Base-by-base conservation (phyloP, 2,113 vertebrate species). In the Rhabdornis inornatus region DNA sequence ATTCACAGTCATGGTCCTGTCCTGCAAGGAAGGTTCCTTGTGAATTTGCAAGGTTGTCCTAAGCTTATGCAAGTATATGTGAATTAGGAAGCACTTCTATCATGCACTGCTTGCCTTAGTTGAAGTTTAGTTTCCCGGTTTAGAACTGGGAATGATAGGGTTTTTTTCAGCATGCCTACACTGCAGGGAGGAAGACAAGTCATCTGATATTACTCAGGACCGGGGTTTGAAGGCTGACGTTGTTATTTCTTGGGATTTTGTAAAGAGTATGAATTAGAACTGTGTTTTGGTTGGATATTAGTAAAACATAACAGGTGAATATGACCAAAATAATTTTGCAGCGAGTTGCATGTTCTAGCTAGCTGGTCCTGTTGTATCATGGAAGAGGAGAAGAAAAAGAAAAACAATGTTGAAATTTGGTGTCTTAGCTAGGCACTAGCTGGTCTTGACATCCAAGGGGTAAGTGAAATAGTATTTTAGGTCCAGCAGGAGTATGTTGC, bases 1-100 rank as follows among this genome's bases (percentile, higher is more conserved):
- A 15, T 66, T 84, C 65, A n/a, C 15, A 75, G 33, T 53, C 20
- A 2, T 28, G 17, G 20, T 63, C 30, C 30, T 0, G 0, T 63
- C 64, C 40, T 57, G 20, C 37, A 76, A 52, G 23, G 49, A 68
- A 27, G 5, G 10, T 31, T 88, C 33, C n/a, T 60, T 65, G 28
- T 40, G 23, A 37, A 22, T 52, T 92, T 79, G 27, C 15, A 33
- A 47, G 13, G 4, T 63, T 84, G 8, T 40, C 28, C 66, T 50
- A 61, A 52, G 37, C 5, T 74, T 77, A 23, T 53, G 22, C 15
- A 53, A 50, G 35, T 61, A 4, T 18, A 28, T 14, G 11, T 61
- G 31, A 53, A 70, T 81, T 65, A 75, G n/a, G 11, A 31, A 55
- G 7, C 5, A 30, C n/a, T 95, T 63, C 9, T 60, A 0, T 60